Conservation (phyloP, 2,113 vertebrate species). For the Argyrosomus japonicus region DNA sequence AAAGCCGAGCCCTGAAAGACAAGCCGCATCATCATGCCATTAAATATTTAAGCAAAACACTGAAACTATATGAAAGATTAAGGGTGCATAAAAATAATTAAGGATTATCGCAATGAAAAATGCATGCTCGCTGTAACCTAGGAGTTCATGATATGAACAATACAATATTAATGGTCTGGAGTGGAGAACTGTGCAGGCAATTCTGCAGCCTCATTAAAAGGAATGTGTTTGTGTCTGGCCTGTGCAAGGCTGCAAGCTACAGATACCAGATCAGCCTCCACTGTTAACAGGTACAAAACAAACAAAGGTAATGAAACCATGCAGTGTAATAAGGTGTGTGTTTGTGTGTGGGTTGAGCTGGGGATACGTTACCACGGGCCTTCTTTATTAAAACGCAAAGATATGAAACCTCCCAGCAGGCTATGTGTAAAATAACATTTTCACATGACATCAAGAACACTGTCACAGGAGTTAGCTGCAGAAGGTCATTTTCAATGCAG, state of each 20-base stretch:
- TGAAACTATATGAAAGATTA: slow-evolving; percentile 85
- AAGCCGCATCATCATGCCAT: slow-evolving; percentile 76
- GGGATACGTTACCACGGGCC: slow-evolving; percentile 27
- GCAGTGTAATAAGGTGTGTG: slow-evolving; percentile 32
- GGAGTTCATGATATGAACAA: slow-evolving; percentile 85
- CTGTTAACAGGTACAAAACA: slow-evolving; percentile 71
- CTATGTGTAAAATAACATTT: slow-evolving; percentile 19
- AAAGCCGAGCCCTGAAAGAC: slow-evolving; percentile 76
- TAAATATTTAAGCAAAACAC: slow-evolving; percentile 85
- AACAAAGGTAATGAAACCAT: slow-evolving; percentile 72
- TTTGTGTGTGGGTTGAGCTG: neutral
- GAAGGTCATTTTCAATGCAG: slow-evolving; percentile 73
- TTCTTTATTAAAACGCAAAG: slow-evolving; percentile 22
- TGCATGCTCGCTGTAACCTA: slow-evolving; percentile 83
- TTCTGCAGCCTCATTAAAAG: slow-evolving; percentile 78
- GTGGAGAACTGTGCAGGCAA: slow-evolving; percentile 70
- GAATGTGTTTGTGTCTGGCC: slow-evolving; percentile 73
- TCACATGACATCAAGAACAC: neutral
- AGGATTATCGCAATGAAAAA: slow-evolving; percentile 84
- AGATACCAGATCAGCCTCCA: slow-evolving; percentile 76
- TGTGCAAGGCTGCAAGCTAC: slow-evolving; percentile 70
- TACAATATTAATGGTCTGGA: slow-evolving; percentile 83
- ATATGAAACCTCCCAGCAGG: slow-evolving; percentile 25
- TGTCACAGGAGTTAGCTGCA: neutral
- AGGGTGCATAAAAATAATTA: slow-evolving; percentile 86